Conservation (phyloP, 2,797 vertebrate species). For the Sebastolobus alascanus region DNA sequence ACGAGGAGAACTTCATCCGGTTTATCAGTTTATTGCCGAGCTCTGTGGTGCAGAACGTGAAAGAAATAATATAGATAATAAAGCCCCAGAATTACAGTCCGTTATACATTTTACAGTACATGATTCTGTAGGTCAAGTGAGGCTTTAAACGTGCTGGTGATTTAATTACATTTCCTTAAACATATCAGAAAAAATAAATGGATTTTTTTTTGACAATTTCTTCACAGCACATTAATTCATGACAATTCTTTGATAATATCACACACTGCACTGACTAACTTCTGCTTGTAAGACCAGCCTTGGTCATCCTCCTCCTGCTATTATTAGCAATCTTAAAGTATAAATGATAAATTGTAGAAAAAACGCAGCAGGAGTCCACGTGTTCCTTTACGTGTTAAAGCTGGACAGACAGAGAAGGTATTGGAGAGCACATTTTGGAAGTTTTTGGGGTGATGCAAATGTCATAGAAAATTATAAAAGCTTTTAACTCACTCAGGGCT, state of each 20-base stretch:
- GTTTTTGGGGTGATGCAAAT: slow-evolving; percentile 2
- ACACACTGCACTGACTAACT: slow-evolving; percentile 26
- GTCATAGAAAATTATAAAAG: slow-evolving; percentile 25
- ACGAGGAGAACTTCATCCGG: slow-evolving; percentile 58
- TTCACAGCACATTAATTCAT: slow-evolving; percentile 23
- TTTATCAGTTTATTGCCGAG: slow-evolving; percentile 34
- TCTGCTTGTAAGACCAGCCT: slow-evolving; percentile 3
- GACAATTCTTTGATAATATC: neutral
- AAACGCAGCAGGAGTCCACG: neutral
- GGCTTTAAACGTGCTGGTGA: slow-evolving; percentile 21
- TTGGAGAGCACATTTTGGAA: neutral
- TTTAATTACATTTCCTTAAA: slow-evolving; percentile 22
- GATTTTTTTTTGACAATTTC: slow-evolving; percentile 17
- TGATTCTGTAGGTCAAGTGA: slow-evolving; percentile 49
- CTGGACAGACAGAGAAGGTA: slow-evolving; percentile 2
- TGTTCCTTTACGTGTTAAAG: neutral
- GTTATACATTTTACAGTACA: slow-evolving; percentile 52
- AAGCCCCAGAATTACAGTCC: slow-evolving; percentile 4
- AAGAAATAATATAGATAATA: slow-evolving; percentile 5
- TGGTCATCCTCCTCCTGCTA: slow-evolving; percentile 4
- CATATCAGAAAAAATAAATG: slow-evolving; percentile 26
- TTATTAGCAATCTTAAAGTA: slow-evolving; percentile 10
- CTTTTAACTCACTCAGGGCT: slow-evolving; percentile 21
- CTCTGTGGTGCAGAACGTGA: slow-evolving; percentile 18
- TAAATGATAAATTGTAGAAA: slow-evolving; percentile 2